Percentiles rank a stretch among this genome's conserved stretches.
phyloP scores from a whole-genome alignment of 2,113 vertebrate species.

The Chaetodon trifascialis region DNA sequence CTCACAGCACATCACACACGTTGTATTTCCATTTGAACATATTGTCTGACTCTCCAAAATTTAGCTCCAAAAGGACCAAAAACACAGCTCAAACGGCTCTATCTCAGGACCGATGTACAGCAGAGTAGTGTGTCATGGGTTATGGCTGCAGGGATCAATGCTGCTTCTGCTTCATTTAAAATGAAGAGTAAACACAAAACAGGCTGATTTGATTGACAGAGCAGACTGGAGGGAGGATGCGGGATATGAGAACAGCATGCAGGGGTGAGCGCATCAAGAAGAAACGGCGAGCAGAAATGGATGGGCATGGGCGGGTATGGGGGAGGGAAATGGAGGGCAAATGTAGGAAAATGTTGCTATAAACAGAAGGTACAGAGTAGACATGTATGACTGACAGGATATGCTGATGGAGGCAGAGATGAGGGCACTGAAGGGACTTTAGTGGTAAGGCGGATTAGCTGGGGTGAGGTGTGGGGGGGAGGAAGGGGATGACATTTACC shows the following conservation, averaged over 20 bases:
- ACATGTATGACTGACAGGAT: slow-evolving; percentile 50
- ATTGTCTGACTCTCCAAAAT: background rate
- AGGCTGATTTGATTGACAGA: slow-evolving; percentile 77
- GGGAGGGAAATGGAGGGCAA: background rate
- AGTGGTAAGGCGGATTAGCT: slow-evolving; percentile 51
- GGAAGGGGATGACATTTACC: slow-evolving; percentile 48
- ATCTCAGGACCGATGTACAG: slow-evolving; percentile 25
- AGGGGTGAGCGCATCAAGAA: slow-evolving; percentile 13
- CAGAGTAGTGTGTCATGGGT: background rate
- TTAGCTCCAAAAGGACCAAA: background rate
- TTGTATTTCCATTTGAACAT: slow-evolving; percentile 1
- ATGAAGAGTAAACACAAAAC: slow-evolving; percentile 60
- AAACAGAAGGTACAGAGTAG: slow-evolving; percentile 22
- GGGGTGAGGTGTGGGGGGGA: slow-evolving; percentile 11
- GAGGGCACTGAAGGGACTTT: slow-evolving; percentile 21
- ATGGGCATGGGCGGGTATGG: background rate
- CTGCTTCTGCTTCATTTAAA: slow-evolving; percentile 58
- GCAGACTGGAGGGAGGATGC: slow-evolving; percentile 51
- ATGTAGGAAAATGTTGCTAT: slow-evolving; percentile 43
- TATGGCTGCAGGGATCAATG: slow-evolving; percentile 18
- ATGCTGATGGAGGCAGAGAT: slow-evolving; percentile 43
- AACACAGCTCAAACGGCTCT: background rate
- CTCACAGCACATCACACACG: background rate
- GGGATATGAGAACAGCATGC: slow-evolving; percentile 24
- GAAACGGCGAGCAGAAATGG: background rate